Base-by-base conservation (phyloP, 1,140 invertebrate genomes). In the Drusus annulatus region DNA sequence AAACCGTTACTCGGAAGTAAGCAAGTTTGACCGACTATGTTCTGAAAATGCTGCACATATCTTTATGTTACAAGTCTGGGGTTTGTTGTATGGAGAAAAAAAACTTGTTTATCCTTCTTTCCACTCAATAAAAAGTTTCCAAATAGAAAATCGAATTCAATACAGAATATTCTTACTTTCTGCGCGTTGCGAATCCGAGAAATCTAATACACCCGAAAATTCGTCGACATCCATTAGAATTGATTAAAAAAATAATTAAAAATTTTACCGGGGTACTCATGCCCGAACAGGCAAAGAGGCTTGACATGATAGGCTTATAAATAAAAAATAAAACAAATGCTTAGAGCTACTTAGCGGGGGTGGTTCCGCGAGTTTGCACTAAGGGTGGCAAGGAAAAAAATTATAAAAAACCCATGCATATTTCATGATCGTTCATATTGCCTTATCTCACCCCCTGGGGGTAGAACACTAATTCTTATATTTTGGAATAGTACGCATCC, bases 161-260 rank as follows among this genome's bases (percentile, higher is more conserved):
- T n/a, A n/a, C n/a, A n/a, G n/a, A n/a, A n/a, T n/a, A n/a, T n/a
- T 21, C 23, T 10, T 23, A 16, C 62, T 65, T 65, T 65, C 68
- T 50, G n/a, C 31, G 4, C 3, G 62, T 4, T 7, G 45, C 0
- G n/a, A 71, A 16, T 5, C 23, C 17, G 15, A 52, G 52, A 74
- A 77, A 78, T 23, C 15, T 75, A 77, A 82, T 78, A 80, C 71
- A 79, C 45, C 63, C 31, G 63, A 69, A 69, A 76, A 78, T 80
- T 80, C 78, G 69, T 52, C 58, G 75, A 78, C 78, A 60, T 80
- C 81, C 81, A 82, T 82, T 82, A 82, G 78, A 73, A 82, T 82
- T 82, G 81, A 82, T 82, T 82, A 82, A 82, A 82, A 79, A 82
- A 82, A 82, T 82, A 82, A 82, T 82, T 80, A 82, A 82, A 82